phyloP scores from a whole-genome alignment of 2,888 invertebrate species.

The Ceriagrion tenellum region DNA sequence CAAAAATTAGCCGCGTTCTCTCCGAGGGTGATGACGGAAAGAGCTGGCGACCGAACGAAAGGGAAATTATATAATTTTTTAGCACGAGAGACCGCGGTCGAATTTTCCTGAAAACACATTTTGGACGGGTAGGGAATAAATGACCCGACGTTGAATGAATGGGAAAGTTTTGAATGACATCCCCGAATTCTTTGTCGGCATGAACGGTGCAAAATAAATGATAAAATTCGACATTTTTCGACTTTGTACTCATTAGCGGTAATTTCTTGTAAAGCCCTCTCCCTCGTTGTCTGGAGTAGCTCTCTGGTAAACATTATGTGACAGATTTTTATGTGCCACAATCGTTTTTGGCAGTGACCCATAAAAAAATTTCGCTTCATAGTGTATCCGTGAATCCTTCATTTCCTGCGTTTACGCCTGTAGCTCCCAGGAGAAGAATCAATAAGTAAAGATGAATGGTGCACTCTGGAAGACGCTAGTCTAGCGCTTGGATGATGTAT shows the following conservation, averaged over 20 bases:
- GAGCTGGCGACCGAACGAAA: too few relatives aligned
- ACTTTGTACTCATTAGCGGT: neutral
- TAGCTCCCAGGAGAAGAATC: neutral
- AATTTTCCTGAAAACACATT: too few relatives aligned
- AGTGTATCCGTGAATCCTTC: neutral
- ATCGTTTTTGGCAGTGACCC: neutral
- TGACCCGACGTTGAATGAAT: too few relatives aligned
- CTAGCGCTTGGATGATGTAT: neutral
- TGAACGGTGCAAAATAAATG: too few relatives aligned
- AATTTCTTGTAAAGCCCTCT: neutral
- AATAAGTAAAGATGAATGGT: neutral
- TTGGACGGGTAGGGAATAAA: too few relatives aligned
- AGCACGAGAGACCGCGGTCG: too few relatives aligned
- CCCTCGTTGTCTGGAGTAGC: neutral
- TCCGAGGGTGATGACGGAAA: too few relatives aligned
- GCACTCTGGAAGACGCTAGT: neutral
- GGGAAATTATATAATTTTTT: too few relatives aligned
- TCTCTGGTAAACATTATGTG: neutral
- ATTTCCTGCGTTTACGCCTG: neutral
- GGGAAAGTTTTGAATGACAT: too few relatives aligned
- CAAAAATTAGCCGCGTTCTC: too few relatives aligned
- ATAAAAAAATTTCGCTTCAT: neutral
- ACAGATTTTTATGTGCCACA: neutral
- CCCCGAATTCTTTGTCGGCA: too few relatives aligned
- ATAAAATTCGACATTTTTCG: too few relatives aligned